These are phyloP conservation scores for Phenganax subtilis DNA, from an alignment of 92 coral and sea anemone species.

Conservation along the genomic window DNA sequence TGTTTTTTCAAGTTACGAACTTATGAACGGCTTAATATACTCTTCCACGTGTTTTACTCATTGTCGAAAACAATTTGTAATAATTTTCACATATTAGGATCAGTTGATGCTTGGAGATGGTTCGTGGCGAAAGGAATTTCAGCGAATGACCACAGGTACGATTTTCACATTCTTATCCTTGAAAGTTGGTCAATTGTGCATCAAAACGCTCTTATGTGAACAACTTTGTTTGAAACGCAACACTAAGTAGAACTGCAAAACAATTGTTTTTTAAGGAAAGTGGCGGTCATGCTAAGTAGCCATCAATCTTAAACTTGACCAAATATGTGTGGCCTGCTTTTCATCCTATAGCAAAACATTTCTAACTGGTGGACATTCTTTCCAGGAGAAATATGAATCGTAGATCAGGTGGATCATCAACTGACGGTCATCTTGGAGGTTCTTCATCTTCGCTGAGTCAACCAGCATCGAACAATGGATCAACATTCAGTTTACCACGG, in stretches of 20 bases:
- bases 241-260: no score
- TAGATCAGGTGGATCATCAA: constrained; percentile 73
- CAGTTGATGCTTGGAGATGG: constrained; percentile 39
- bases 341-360: neutral
- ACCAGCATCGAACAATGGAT: constrained; percentile 74
- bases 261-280: no score
- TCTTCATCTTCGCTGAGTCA: constrained; percentile 86
- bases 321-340: no score
- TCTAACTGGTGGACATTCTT: neutral
- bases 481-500: constrained; percentile 84
- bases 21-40: no score
- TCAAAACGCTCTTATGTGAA: no score
- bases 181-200: no score
- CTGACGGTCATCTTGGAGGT: constrained; percentile 84
- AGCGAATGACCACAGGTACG: constrained; percentile 23
- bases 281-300: neutral
- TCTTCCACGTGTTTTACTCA: neutral
- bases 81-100: constrained; percentile 10
- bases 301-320: neutral
- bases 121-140: constrained; percentile 28
- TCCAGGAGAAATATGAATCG: constrained; percentile 6
- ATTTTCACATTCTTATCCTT: no score
- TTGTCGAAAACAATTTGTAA: neutral
- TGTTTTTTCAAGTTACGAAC: no score
- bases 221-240: no score